Evolutionary conservation across 2,888 invertebrate genomes (phyloP).

Genomic region (Aphidius colemani): DNA sequence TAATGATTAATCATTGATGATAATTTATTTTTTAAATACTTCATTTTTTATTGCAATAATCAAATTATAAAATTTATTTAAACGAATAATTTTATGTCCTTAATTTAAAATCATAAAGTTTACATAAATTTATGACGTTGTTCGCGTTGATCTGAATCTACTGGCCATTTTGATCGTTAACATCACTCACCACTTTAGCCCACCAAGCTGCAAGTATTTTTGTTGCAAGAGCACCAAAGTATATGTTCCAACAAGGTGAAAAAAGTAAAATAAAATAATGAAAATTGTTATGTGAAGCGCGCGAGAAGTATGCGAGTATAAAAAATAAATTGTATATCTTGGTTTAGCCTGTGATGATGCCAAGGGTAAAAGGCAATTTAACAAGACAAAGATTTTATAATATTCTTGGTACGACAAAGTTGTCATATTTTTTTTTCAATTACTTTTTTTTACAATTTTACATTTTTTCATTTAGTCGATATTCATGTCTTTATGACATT

Average conservation of each 20-base stretch:
- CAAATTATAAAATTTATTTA: too few species aligned
- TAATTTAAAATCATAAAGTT: background rate
- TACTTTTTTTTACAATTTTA: background rate
- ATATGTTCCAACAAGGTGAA: background rate
- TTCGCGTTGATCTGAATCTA: conserved; percentile 32
- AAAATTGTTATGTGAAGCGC: conserved; percentile 9
- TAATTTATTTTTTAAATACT: too few species aligned
- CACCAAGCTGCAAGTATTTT: background rate
- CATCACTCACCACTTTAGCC: conserved; percentile 32
- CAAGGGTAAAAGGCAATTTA: conserved; percentile 5
- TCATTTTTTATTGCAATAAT: too few species aligned
- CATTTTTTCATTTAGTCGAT: background rate
- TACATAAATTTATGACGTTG: conserved; percentile 23
- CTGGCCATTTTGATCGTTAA: conserved; percentile 36
- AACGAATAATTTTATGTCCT: too few species aligned
- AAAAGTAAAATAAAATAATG: background rate
- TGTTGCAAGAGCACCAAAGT: background rate
- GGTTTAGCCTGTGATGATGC: background rate
- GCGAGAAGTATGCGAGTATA: too few species aligned
- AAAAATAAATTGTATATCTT: background rate
- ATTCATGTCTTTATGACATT: too few species aligned
- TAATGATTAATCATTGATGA: too few species aligned
- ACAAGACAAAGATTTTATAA: background rate
- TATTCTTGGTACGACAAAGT: background rate
- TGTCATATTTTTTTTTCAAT: background rate